Conservation (phyloP, 2,888 invertebrate genomes). For the Macropis europaea region DNA sequence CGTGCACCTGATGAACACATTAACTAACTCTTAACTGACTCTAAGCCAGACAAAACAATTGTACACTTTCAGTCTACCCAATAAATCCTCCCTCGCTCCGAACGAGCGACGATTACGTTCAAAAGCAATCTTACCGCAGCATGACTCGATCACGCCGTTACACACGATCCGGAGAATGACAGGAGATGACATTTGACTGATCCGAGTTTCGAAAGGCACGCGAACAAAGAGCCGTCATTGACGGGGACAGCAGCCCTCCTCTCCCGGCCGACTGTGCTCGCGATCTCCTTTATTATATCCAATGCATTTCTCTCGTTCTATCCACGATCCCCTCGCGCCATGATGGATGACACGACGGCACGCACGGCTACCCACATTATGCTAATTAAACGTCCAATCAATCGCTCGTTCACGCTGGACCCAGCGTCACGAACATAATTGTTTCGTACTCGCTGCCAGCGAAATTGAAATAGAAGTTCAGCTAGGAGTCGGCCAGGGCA, state of each 20-base stretch:
- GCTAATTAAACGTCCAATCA: slow-evolving; percentile 72
- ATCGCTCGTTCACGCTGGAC: slow-evolving; percentile 57
- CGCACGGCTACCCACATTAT: slow-evolving; percentile 65
- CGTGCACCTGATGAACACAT: too few species aligned
- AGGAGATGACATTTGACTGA: slow-evolving; percentile 27
- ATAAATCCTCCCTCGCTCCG: too few species aligned
- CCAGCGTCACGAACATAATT: slow-evolving; percentile 29
- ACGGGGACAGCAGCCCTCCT: slow-evolving; percentile 38
- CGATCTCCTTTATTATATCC: slow-evolving; percentile 24
- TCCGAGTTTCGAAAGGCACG: slow-evolving; percentile 51
- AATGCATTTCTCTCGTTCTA: slow-evolving; percentile 26
- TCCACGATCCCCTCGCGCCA: slow-evolving; percentile 40
- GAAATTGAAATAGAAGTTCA: slow-evolving; percentile 28
- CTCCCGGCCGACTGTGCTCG: slow-evolving; percentile 8
- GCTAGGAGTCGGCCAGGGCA: background rate
- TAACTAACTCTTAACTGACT: too few species aligned
- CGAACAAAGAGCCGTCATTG: slow-evolving; percentile 40
- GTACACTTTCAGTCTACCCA: too few species aligned
- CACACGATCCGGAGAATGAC: slow-evolving; percentile 20
- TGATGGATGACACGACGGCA: slow-evolving; percentile 69
- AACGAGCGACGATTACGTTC: too few species aligned
- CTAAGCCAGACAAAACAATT: too few species aligned
- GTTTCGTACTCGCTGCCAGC: slow-evolving; percentile 20
- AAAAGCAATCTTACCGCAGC: too few species aligned
- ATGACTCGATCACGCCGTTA: too few species aligned